Evolutionary conservation across 2,113 vertebrate genomes (phyloP).

Genomic region (Engraulis encrasicolus): DNA sequence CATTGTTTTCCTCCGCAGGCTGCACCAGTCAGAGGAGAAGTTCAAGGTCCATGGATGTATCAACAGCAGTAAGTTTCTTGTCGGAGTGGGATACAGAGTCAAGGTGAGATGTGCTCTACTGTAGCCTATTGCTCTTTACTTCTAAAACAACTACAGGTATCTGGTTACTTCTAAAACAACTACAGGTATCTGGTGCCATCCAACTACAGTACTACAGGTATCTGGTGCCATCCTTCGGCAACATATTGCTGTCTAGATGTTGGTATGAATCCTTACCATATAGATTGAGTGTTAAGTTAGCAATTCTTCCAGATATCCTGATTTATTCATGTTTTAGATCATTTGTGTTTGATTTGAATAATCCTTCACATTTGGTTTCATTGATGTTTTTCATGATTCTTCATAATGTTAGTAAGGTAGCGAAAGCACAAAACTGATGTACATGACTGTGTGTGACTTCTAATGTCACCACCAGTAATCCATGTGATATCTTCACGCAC

Average conservation of each 20-base stretch:
- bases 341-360: no score
- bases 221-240: not conserved
- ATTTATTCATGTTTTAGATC: no score
- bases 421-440: not conserved
- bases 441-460: not conserved
- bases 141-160: not conserved
- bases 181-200: not conserved
- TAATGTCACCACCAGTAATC: no score
- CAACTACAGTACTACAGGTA: no score
- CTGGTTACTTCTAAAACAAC: not conserved
- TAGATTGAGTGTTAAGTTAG: no score
- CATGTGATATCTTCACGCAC: no score
- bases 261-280: not conserved
- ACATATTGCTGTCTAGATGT: not conserved
- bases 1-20: conserved; percentile 67
- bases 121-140: not conserved
- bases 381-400: not conserved
- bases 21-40: conserved; percentile 81
- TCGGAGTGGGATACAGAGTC: conserved; percentile 78
- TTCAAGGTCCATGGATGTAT: conserved; percentile 81
- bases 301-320: no score
- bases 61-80: conserved; percentile 84
- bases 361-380: no score
- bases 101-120: conserved; percentile 71
- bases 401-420: no score